A percentile compares a stretch with the other conserved stretches of the same genome.
phyloP scores from a whole-genome alignment of 2,888 invertebrate species.

The Ormia ochracea region DNA sequence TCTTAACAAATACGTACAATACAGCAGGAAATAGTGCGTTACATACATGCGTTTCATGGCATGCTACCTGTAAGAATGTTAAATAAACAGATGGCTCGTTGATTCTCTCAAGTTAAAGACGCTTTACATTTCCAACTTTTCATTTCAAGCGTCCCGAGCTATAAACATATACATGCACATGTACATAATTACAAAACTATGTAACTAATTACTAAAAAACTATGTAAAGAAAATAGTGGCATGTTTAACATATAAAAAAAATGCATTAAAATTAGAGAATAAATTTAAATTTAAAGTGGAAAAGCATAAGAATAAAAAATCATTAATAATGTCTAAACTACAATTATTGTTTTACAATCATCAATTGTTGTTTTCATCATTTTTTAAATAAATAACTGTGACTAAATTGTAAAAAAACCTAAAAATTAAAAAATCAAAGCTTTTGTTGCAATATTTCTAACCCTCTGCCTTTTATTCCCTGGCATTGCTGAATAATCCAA shows the following conservation, averaged over 20 bases:
- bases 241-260: conserved; percentile 15
- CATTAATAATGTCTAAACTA: conserved; percentile 51
- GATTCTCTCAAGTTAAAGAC: conserved; percentile 1
- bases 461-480: neutral
- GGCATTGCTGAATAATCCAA: conserved; percentile 7
- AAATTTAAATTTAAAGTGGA: neutral
- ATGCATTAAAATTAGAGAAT: neutral
- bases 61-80: conserved; percentile 8
- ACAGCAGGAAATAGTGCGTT: conserved; percentile 4
- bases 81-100: conserved; percentile 13
- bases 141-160: conserved; percentile 8
- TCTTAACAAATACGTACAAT: neutral
- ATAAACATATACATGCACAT: neutral
- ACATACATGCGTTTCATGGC: neutral
- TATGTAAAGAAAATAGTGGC: neutral
- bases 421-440: conserved; percentile 4
- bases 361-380: conserved; percentile 32
- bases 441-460: conserved; percentile 23
- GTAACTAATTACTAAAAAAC: neutral
- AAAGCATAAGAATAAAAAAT: conserved; percentile 8
- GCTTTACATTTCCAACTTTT: conserved; percentile 1
- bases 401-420: conserved; percentile 12
- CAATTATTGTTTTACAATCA: conserved; percentile 36
- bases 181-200: too few relatives aligned
- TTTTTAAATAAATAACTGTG: conserved; percentile 30